Conservation (phyloP, 2,888 invertebrate genomes). For the Ceraclea dissimilis region DNA sequence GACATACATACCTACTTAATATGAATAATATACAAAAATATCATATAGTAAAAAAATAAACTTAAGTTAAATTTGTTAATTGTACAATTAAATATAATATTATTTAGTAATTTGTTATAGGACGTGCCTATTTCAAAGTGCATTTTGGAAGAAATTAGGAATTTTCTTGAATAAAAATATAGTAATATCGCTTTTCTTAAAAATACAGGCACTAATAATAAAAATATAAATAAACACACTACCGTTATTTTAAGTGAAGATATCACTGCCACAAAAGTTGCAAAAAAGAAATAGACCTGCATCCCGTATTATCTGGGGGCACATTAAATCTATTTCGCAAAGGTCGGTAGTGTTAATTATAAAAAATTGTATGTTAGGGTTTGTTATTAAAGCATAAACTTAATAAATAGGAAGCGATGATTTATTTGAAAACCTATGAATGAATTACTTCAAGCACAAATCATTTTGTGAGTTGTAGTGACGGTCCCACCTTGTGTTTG, state of each 20-base stretch:
- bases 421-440: background rate
- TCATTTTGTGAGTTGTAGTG: conserved; percentile 4
- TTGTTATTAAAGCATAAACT: background rate
- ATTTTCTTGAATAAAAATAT: background rate
- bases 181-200: background rate
- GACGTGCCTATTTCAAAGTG: background rate
- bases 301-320: too few relatives aligned
- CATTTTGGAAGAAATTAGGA: background rate
- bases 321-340: too few relatives aligned
- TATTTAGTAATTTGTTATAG: too few relatives aligned
- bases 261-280: too few relatives aligned
- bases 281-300: too few relatives aligned
- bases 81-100: background rate
- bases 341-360: background rate
- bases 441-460: conserved; percentile 7
- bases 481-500: conserved; percentile 11
- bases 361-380: background rate
- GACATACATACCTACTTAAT: background rate
- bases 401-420: too few relatives aligned
- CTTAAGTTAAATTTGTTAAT: background rate
- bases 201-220: too few relatives aligned
- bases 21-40: conserved; percentile 1
- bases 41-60: background rate
- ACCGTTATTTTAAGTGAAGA: too few relatives aligned
- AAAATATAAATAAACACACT: background rate